These are phyloP conservation scores for Catharus ustulatus DNA, from an alignment of 2,797 vertebrate genomes.

Conservation along the genomic window DNA sequence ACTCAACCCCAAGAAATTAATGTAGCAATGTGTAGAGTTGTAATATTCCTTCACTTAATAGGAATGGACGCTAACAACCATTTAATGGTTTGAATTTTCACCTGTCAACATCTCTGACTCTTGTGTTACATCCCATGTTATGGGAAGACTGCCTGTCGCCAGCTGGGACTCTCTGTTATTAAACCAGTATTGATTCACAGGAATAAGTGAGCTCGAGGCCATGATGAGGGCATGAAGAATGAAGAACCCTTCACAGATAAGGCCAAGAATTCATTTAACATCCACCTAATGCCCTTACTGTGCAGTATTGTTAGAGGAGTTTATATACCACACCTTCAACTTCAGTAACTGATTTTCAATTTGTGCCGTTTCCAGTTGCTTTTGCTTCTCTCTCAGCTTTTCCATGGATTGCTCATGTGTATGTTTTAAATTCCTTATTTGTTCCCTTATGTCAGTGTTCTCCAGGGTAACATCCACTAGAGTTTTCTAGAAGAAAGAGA, in stretches of 20 bases:
- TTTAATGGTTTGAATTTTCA: not conserved
- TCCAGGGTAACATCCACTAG: constrained; percentile 89
- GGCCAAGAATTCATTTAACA: not conserved
- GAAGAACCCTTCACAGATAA: not conserved
- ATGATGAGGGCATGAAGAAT: not conserved
- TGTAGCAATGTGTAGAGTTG: not conserved
- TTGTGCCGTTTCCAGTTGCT: constrained; percentile 82
- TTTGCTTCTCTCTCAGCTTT: constrained; percentile 85
- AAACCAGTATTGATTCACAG: not conserved
- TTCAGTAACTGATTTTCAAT: constrained; percentile 88
- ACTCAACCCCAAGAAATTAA: not conserved
- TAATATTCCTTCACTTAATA: not conserved
- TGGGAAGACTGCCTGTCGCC: not conserved
- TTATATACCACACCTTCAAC: constrained; percentile 82
- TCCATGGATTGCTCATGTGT: constrained; percentile 85
- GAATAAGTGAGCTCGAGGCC: not conserved
- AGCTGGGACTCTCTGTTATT: not conserved
- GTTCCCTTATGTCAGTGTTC: constrained; percentile 83
- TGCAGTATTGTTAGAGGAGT: not conserved
- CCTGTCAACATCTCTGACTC: not conserved
- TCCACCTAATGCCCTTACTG: not conserved
- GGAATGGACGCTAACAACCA: not conserved
- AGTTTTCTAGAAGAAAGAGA: constrained; percentile 83
- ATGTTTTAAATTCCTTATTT: constrained; percentile 82
- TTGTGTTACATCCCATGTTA: not conserved